phyloP scores from a whole-genome alignment of 1,140 invertebrate species.

The Cydia splendana region DNA sequence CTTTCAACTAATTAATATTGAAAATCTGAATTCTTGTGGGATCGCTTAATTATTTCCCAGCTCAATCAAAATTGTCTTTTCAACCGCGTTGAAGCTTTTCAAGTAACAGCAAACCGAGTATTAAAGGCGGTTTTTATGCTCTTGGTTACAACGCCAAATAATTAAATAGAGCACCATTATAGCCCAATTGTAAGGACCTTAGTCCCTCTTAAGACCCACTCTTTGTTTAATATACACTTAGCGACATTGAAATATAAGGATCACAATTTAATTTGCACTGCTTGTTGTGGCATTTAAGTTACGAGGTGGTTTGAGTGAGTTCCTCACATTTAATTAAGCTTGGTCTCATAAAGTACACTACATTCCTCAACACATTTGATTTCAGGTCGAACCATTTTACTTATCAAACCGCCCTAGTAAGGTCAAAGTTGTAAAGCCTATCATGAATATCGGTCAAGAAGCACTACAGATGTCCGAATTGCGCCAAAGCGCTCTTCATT shows the following conservation, averaged over 20 bases:
- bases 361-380: too few relatives aligned
- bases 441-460: conserved; percentile 10
- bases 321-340: too few relatives aligned
- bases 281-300: background rate
- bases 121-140: background rate
- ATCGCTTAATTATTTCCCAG: background rate
- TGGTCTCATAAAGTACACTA: too few relatives aligned
- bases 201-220: conserved; percentile 5
- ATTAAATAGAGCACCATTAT: background rate
- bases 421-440: too few relatives aligned
- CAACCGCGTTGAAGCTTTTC: background rate
- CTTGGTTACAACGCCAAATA: background rate
- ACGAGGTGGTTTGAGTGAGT: too few relatives aligned
- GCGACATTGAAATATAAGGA: background rate
- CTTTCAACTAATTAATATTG: background rate
- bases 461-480: conserved; percentile 13
- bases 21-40: background rate
- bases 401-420: too few relatives aligned
- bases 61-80: background rate
- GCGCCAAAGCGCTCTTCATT: background rate
- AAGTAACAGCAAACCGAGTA: background rate
- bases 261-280: conserved; percentile 4
- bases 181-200: background rate
- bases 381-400: too few relatives aligned
- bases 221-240: conserved; percentile 14